Base-by-base conservation (phyloP, 2,888 invertebrate genomes). In the Drosophila hamatofila region DNA sequence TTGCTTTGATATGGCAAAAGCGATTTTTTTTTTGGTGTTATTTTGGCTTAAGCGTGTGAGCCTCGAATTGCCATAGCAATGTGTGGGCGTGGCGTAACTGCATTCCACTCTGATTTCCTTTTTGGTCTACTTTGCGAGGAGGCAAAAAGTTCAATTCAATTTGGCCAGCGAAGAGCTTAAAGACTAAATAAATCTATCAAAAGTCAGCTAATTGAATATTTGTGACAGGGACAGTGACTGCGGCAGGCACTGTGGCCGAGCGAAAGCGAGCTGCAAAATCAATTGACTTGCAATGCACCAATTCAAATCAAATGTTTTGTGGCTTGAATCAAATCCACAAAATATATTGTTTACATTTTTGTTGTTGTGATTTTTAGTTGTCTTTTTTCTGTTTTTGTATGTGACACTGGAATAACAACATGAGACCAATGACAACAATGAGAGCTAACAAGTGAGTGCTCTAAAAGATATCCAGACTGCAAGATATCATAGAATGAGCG, bases 221-320 rank as follows among this genome's bases (percentile, higher is more conserved):
- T 74, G 51, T 18, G 8, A 33, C 16, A 11, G 25, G 9, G 8
- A 1, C 2, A 2, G 37, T 16, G 37, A 8, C 8, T n/a, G 7
- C 16, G n/a, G 1, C 8, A 37, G 37, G 16, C 2, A 3, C 12
- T 14, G 30, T 3, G n/a, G 37, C 37, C 18, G 16, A 42, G 41
- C 42, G 58, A 48, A 56, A 39, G 46, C 27, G 35, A 30, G 39
- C 25, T 12, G 39, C 46, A 51, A 78, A 72, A 65, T 64, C 77
- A 77, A 79, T 80, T 79, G 73, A 70, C 67, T 76, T 69, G 60
- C 51, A 23, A 25, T 51, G 49, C 48, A 49, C 44, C 58, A 76
- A 81, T 78, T 83, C 62, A 78, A 87, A 87, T 89, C 80, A 84
- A 89, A 85, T 88, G 81, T 86, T 79, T 82, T 88, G 88, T 67